A percentile compares a stretch with the other conserved stretches of the same genome.
Evolutionary conservation across 2,113 vertebrate species (phyloP).

Genomic region (Cottus gobio): DNA sequence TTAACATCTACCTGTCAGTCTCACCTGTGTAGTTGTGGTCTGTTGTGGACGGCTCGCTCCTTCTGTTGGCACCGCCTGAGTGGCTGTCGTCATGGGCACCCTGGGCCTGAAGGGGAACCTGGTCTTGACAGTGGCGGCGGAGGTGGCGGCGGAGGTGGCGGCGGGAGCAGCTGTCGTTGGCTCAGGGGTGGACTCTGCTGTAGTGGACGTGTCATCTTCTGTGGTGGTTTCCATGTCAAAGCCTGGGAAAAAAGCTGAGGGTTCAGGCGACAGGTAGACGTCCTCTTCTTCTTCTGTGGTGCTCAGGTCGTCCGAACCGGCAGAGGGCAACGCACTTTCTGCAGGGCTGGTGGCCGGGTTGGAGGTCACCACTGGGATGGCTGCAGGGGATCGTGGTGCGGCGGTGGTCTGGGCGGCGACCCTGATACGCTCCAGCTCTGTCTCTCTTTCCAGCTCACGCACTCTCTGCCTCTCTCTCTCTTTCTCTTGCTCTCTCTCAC

Average conservation of each 20-base stretch:
- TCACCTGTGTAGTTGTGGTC: slow-evolving; percentile 78
- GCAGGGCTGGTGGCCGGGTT: slow-evolving; percentile 35
- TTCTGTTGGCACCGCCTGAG: slow-evolving; percentile 62
- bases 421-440: slow-evolving; percentile 71
- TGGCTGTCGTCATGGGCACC: slow-evolving; percentile 70
- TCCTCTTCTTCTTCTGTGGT: slow-evolving; percentile 78
- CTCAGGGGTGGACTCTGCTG: slow-evolving; percentile 55
- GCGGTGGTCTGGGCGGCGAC: slow-evolving; percentile 73
- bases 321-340: slow-evolving; percentile 60
- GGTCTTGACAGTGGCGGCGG: slow-evolving; percentile 45
- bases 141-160: not conserved
- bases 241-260: slow-evolving; percentile 43
- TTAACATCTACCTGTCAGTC: not conserved
- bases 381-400: slow-evolving; percentile 55
- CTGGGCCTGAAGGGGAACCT: slow-evolving; percentile 69
- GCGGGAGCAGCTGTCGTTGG: slow-evolving; percentile 39
- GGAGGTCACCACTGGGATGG: slow-evolving; percentile 69
- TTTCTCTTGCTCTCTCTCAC: slow-evolving; percentile 51
- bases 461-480: slow-evolving; percentile 56
- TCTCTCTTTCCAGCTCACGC: slow-evolving; percentile 58
- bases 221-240: slow-evolving; percentile 60
- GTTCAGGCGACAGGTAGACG: slow-evolving; percentile 76
- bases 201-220: slow-evolving; percentile 58
- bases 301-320: slow-evolving; percentile 69
- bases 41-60: slow-evolving; percentile 62